phyloP scores from a whole-genome alignment of 2,113 vertebrate species.

The Oncorhynchus gorbuscha region DNA sequence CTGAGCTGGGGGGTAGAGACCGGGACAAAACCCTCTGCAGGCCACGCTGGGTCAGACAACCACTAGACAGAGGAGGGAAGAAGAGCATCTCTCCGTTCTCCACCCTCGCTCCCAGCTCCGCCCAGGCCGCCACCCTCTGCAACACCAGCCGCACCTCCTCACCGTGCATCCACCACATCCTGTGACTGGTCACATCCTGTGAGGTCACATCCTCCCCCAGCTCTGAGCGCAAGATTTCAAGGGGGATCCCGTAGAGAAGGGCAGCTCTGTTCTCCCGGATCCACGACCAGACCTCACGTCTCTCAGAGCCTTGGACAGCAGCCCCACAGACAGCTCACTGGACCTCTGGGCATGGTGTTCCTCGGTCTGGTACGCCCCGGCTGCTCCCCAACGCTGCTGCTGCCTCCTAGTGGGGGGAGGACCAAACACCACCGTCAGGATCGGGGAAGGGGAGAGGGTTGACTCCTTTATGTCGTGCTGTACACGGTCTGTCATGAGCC shows the following conservation, averaged over 20 bases:
- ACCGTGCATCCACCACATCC: conserved; percentile 74
- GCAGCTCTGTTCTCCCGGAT: conserved; percentile 97
- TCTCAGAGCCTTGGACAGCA: conserved; percentile 99
- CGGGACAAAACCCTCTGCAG: conserved; percentile 44
- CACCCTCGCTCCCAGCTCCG: conserved; percentile 60
- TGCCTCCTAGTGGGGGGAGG: conserved; percentile 99
- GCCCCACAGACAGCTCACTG: conserved; percentile 98
- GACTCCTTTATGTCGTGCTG: conserved; percentile 99
- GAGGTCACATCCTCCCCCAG: conserved; percentile 85
- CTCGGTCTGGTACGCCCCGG: conserved; percentile 78
- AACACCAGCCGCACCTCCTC: conserved; percentile 90
- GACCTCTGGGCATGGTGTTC: conserved; percentile 99
- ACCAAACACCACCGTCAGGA: conserved; percentile 89
- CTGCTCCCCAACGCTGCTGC: conserved; percentile 39
- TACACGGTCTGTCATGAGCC: conserved; percentile 73
- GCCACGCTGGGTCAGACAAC: conserved; percentile 45
- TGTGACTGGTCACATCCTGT: conserved; percentile 81
- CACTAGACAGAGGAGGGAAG: conserved; percentile 46
- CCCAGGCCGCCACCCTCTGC: conserved; percentile 95
- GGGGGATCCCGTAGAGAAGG: conserved; percentile 99
- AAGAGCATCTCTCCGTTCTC: conserved; percentile 64
- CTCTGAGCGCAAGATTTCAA: conserved; percentile 86
- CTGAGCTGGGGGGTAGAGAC: conserved; percentile 93
- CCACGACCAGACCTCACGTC: conserved; percentile 97
- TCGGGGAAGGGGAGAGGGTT: conserved; percentile 81